phyloP scores from a whole-genome alignment of 2,113 vertebrate genomes.

The Etheostoma spectabile region DNA sequence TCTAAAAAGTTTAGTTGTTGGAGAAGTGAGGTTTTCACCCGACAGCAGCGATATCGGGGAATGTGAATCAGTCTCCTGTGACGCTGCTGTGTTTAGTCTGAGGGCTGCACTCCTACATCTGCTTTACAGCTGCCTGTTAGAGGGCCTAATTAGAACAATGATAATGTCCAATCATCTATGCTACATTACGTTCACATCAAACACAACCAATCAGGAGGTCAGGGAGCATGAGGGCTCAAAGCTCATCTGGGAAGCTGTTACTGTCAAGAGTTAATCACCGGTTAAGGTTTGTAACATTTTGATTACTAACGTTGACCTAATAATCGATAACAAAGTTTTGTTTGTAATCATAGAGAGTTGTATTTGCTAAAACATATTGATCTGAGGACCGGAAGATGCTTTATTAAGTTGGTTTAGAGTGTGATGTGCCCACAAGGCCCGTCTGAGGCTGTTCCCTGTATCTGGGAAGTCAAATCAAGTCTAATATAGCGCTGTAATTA shows the following conservation, averaged over 20 bases:
- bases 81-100: slow-evolving; percentile 76
- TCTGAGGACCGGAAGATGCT: neutral
- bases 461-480: neutral
- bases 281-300: neutral
- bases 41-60: slow-evolving; percentile 29
- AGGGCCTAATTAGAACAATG: slow-evolving; percentile 57
- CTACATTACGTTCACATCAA: slow-evolving; percentile 57
- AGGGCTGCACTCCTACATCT: slow-evolving; percentile 64
- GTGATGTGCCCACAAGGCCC: neutral
- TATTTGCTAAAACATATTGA: neutral
- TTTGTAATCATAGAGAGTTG: neutral
- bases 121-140: slow-evolving; percentile 68
- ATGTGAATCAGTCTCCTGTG: slow-evolving; percentile 54
- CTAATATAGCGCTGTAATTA: neutral
- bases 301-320: neutral
- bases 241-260: slow-evolving; percentile 26
- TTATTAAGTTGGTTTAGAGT: neutral
- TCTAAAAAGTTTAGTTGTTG: neutral
- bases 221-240: slow-evolving; percentile 3
- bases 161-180: slow-evolving; percentile 62
- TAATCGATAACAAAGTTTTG: neutral
- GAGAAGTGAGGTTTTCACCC: slow-evolving; percentile 17
- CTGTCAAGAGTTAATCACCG: slow-evolving; percentile 15
- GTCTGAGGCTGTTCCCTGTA: neutral
- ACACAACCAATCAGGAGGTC: slow-evolving; percentile 44